Base-by-base conservation (phyloP, 2,888 invertebrate genomes). In the Lasioglossum pauxillum region DNA sequence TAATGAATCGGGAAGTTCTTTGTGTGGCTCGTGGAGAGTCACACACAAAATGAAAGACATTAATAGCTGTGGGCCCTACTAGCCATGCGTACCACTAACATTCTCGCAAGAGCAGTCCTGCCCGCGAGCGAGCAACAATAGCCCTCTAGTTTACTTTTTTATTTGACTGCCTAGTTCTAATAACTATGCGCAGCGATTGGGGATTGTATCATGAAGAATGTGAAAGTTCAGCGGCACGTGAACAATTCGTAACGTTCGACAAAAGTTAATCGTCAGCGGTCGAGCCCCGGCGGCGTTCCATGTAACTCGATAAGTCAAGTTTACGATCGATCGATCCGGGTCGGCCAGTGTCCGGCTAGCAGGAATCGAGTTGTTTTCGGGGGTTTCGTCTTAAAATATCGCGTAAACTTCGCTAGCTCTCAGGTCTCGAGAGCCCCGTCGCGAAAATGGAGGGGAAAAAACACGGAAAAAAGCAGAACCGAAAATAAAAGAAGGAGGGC, bases 291-390 rank as follows among this genome's bases (percentile, higher is more conserved):
- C 35, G 35, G 35, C 8, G 35, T 67, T 16, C 38, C 38, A 35
- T 41, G 23, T 69, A 73, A 73, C 73, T 31, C 46, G 46, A 46
- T 31, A n/a, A 49, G 31, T 46, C 27, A 46, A 73, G 38, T 41
- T 41, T 69, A 73, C 49, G 69, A 69, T 53, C 35, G 69, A 67
- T 16, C 64, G 69, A 35, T 67, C 19, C 19, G 19, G 19, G 10
- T 31, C 1, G 31, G 19, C 35, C 35, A 31, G 35, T 35, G 67
- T 31, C 8, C 35, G 67, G 19, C n/a, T 67, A 3, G 35, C 5
- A 19, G 19, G n/a, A 35, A 72, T 72, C 44, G 73, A 73, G 46
- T 79, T 64, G 74, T 80, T 67, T 74, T 67, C 74, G 35, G 60
- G 35, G 57, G 69, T 69, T 72, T 31, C 23, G 35, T 35, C 60